Evolutionary conservation across 1,140 invertebrate species (phyloP).

Genomic region (Solenopsis fugax): DNA sequence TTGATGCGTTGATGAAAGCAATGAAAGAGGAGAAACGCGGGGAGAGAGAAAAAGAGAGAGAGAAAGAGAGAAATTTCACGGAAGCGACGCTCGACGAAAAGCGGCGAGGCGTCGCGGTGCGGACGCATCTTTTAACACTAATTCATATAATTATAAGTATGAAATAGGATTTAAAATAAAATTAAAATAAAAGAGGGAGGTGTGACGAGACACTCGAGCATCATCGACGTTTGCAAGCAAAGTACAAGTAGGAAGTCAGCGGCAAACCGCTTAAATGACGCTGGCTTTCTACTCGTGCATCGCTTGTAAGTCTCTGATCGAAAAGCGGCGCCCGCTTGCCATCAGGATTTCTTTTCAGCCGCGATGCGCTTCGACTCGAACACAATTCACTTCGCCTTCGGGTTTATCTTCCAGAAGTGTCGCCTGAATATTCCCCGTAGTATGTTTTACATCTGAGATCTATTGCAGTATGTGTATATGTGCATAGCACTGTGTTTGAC

Average conservation of each 20-base stretch:
- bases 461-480: neutral
- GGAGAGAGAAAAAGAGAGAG: neutral
- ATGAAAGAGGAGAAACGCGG: neutral
- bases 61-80: neutral
- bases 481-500: neutral
- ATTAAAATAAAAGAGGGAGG: neutral
- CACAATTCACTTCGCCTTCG: constrained; percentile 3
- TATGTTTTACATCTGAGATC: constrained; percentile 32
- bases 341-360: constrained; percentile 24
- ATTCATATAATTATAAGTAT: constrained; percentile 35
- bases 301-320: neutral
- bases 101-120: constrained; percentile 23
- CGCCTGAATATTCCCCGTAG: neutral
- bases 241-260: too few species aligned
- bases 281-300: too few species aligned
- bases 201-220: neutral
- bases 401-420: neutral
- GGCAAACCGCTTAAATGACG: too few species aligned
- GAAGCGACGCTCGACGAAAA: constrained; percentile 3
- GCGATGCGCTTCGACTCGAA: constrained; percentile 55
- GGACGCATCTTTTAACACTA: constrained; percentile 16
- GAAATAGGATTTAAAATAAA: constrained; percentile 34
- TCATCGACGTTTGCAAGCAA: neutral
- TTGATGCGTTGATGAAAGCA: constrained; percentile 8
- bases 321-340: constrained; percentile 22